Conservation (phyloP, 2,888 invertebrate genomes). For the Leptopilina myrica region DNA sequence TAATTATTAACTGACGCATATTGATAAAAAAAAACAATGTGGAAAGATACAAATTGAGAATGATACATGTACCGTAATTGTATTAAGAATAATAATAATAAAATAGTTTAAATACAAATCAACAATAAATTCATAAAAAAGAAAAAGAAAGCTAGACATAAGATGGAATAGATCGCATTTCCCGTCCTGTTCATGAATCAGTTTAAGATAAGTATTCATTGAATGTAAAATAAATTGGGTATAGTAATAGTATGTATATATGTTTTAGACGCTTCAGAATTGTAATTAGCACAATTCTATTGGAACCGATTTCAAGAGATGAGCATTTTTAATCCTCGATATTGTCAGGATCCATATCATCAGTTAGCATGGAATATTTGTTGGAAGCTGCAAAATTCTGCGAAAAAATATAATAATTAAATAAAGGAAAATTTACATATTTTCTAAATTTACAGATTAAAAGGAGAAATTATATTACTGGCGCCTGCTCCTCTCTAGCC, state of each 20-base stretch:
- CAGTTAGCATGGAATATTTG: slow-evolving; percentile 85
- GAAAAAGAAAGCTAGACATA: slow-evolving; percentile 50
- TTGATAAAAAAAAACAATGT: slow-evolving; percentile 62
- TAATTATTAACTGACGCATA: background rate
- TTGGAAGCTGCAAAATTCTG: slow-evolving; percentile 87
- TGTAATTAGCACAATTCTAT: slow-evolving; percentile 71
- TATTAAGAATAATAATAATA: slow-evolving; percentile 68
- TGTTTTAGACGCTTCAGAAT: slow-evolving; percentile 67
- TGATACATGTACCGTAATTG: slow-evolving; percentile 51
- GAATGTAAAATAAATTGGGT: slow-evolving; percentile 67
- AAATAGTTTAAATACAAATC: slow-evolving; percentile 75
- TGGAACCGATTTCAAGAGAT: slow-evolving; percentile 63
- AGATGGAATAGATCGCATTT: slow-evolving; percentile 55
- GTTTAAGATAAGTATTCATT: slow-evolving; percentile 58
- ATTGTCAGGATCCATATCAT: slow-evolving; percentile 81
- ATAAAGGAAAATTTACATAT: background rate
- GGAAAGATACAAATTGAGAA: slow-evolving; percentile 38
- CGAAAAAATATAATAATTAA: slow-evolving; percentile 62
- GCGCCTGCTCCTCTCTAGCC: slow-evolving; percentile 84
- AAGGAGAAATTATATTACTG: slow-evolving; percentile 78
- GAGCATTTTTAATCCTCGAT: slow-evolving; percentile 67
- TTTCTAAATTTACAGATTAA: background rate
- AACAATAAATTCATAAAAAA: slow-evolving; percentile 65
- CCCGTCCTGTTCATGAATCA: slow-evolving; percentile 7
- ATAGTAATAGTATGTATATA: slow-evolving; percentile 58